Percentiles rank a stretch among this genome's conserved stretches.
These are phyloP conservation scores for Muscicapa striata DNA, from an alignment of 2,797 vertebrate genomes.

Conservation along the genomic window DNA sequence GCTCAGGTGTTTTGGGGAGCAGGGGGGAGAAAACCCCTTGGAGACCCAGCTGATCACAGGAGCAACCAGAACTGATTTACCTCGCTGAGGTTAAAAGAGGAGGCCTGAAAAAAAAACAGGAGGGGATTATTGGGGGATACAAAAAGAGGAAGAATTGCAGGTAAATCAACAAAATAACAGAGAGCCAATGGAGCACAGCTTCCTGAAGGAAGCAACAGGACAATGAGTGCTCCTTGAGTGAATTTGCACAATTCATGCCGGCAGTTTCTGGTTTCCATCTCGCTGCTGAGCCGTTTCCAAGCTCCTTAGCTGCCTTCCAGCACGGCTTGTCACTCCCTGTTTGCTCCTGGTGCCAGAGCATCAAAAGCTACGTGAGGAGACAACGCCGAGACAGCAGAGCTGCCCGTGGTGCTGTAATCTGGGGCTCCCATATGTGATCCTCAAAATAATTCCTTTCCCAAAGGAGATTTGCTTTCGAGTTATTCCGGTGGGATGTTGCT, in stretches of 20 bases:
- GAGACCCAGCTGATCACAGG: neutral
- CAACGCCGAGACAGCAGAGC: neutral
- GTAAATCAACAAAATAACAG: neutral
- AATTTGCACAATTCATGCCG: accelerated
- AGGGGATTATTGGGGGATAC: neutral
- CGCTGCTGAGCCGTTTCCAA: neutral
- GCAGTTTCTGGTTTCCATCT: neutral
- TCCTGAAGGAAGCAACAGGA: neutral
- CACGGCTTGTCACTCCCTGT: neutral
- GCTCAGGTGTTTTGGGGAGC: neutral
- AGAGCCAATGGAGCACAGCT: neutral
- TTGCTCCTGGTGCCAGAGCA: neutral
- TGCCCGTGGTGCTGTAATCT: neutral
- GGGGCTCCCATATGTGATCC: neutral
- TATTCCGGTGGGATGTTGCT: neutral
- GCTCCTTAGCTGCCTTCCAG: neutral
- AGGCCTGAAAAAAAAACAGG: neutral
- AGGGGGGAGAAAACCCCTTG: neutral
- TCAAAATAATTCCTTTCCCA: neutral
- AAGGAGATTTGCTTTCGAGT: neutral
- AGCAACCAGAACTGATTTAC: neutral
- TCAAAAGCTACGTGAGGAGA: neutral
- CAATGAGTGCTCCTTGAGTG: neutral
- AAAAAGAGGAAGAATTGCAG: neutral
- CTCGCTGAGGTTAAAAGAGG: neutral